A percentile compares a stretch with the other conserved stretches of the same genome.
Evolutionary conservation across 2,888 invertebrate species (phyloP).

Genomic region (Sussaba pulchella): DNA sequence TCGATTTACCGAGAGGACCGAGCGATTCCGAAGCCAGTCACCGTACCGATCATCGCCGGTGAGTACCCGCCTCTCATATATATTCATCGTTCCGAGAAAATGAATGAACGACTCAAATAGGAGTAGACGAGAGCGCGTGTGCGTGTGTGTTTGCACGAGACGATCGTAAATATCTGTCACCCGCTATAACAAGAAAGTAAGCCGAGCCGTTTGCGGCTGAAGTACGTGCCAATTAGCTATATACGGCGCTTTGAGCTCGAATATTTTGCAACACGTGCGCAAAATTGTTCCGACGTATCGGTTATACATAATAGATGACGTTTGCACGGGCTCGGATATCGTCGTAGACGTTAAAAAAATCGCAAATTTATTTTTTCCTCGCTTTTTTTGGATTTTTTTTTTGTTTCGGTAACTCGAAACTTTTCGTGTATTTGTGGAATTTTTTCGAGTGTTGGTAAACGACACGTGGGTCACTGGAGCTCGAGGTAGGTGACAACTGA

Average conservation of each 20-base stretch:
- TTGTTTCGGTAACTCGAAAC: background rate
- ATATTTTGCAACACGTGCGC: conserved; percentile 34
- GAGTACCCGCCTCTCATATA: conserved; percentile 47
- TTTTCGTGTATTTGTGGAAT: conserved; percentile 10
- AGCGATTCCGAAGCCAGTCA: background rate
- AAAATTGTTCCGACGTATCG: background rate
- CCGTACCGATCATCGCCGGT: conserved; percentile 33
- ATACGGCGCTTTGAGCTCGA: background rate
- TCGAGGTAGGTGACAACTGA: conserved; percentile 26
- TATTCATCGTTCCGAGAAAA: conserved; percentile 18
- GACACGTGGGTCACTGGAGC: background rate
- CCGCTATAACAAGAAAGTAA: conserved; percentile 2
- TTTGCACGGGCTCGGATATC: conserved; percentile 5
- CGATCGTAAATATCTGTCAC: background rate
- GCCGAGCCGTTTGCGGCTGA: background rate
- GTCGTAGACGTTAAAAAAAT: background rate
- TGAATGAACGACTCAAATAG: conserved; percentile 31
- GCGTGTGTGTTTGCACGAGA: background rate
- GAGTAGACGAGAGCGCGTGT: background rate
- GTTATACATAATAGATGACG: conserved; percentile 3
- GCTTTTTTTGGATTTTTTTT: too few relatives aligned
- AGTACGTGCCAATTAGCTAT: conserved; percentile 21
- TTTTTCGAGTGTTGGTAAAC: background rate
- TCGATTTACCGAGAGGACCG: background rate
- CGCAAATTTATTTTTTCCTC: too few relatives aligned